A percentile compares a stretch with the other conserved stretches of the same genome.
Conservation (phyloP, 2,797 vertebrate species). For the Prionace glauca region DNA sequence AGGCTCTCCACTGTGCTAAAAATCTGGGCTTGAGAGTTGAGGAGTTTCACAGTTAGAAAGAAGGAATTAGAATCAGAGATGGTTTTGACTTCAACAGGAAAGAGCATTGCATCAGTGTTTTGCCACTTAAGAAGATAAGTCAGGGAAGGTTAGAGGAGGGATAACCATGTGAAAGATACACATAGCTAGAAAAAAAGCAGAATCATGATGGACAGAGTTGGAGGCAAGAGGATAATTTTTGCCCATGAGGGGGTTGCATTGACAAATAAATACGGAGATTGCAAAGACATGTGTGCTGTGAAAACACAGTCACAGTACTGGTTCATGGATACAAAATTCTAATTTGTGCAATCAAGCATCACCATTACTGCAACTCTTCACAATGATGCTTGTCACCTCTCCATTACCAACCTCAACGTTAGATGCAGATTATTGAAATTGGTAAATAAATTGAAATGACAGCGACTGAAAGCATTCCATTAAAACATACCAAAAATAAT, state of each 20-base stretch:
- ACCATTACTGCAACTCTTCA: neutral
- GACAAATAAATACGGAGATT: neutral
- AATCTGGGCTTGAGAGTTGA: too few relatives aligned
- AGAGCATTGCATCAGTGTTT: neutral
- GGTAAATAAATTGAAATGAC: slow-evolving; percentile 16
- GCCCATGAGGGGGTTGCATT: neutral
- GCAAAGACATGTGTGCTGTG: too few relatives aligned
- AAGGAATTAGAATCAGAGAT: neutral
- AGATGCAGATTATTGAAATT: neutral
- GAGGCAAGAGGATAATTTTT: neutral
- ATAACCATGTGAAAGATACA: neutral
- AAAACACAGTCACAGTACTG: neutral
- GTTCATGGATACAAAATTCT: neutral
- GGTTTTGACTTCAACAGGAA: neutral
- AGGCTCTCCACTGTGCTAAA: too few relatives aligned
- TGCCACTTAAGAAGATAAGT: neutral
- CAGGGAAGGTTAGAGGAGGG: neutral
- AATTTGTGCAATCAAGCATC: neutral
- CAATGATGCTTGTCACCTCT: neutral
- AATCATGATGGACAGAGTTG: neutral
- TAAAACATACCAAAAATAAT: neutral
- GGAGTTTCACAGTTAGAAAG: neutral
- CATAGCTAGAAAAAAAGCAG: neutral
- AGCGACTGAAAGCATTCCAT: slow-evolving; percentile 27
- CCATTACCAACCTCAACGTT: neutral